Percentiles rank a stretch among this genome's conserved stretches.
Conservation (phyloP, 2,797 vertebrate genomes). For the Sarcophilus harrisii region DNA sequence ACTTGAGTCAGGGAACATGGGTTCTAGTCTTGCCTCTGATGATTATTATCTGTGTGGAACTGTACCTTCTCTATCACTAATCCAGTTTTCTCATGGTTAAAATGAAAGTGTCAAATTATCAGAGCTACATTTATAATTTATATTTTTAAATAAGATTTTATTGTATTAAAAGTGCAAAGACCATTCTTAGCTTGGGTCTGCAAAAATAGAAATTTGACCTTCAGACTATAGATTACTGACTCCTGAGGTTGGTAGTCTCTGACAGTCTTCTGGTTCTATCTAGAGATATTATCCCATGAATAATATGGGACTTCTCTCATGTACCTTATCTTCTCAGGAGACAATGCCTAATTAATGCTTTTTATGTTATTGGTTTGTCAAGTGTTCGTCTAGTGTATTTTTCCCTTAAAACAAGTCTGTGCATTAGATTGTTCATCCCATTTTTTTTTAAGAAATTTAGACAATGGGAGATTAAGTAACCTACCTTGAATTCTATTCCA, state of each 20-base stretch:
- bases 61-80: neutral
- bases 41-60: neutral
- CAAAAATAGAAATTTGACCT: neutral
- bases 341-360: neutral
- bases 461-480: neutral
- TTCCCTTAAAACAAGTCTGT: neutral
- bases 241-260: neutral
- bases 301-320: neutral
- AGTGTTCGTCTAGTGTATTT: neutral
- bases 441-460: neutral
- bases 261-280: neutral
- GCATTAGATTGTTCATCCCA: neutral
- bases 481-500: neutral
- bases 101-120: neutral
- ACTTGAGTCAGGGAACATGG: neutral
- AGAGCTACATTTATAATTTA: neutral
- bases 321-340: neutral
- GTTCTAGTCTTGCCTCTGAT: neutral
- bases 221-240: neutral
- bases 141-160: neutral
- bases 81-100: neutral
- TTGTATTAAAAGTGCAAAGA: neutral
- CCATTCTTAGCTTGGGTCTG: neutral
- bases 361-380: neutral
- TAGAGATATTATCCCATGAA: neutral